A percentile compares a stretch with the other conserved stretches of the same genome.
Evolutionary conservation across 1,140 invertebrate genomes (phyloP).

Genomic region (Trachelipus rathkii): DNA sequence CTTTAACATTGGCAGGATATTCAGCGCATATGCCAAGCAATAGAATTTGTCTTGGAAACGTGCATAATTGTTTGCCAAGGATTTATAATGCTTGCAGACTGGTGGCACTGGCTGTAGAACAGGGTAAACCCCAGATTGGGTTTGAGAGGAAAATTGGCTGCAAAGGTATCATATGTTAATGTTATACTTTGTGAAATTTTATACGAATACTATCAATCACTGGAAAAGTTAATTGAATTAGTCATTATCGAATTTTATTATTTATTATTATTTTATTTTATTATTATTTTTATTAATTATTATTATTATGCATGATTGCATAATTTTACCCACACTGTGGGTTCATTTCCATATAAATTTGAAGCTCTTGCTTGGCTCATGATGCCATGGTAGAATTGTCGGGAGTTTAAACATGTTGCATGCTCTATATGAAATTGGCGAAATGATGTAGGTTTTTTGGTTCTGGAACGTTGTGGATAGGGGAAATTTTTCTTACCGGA

Average conservation of each 20-base stretch:
- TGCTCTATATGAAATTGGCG: conserved; percentile 95
- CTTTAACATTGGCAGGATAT: conserved; percentile 97
- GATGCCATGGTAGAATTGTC: conserved; percentile 95
- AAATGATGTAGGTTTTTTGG: conserved; percentile 95
- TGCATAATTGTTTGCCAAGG: conserved; percentile 72
- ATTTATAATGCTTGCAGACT: conserved; percentile 84
- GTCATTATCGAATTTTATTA: not conserved
- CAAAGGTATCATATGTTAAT: conserved; percentile 60
- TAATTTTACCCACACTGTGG: too few species aligned
- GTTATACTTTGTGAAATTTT: too few species aligned
- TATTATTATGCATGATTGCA: too few species aligned
- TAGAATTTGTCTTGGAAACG: conserved; percentile 83
- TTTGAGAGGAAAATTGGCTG: conserved; percentile 85
- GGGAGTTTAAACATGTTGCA: conserved; percentile 86
- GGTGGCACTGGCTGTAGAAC: conserved; percentile 99
- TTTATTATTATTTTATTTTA: too few species aligned
- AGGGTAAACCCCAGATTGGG: conserved; percentile 77
- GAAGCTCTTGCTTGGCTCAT: conserved; percentile 93
- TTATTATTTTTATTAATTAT: conserved; percentile 51
- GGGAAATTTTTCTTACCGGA: conserved; percentile 94
- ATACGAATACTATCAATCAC: not conserved
- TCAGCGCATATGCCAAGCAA: conserved; percentile 85
- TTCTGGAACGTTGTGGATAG: conserved; percentile 88
- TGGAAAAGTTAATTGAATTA: conserved; percentile 28
- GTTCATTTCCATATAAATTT: conserved; percentile 92